Percentiles rank a stretch among this genome's conserved stretches.
Evolutionary conservation across 2,888 invertebrate genomes (phyloP).

Genomic region (Oxytorus armatus): DNA sequence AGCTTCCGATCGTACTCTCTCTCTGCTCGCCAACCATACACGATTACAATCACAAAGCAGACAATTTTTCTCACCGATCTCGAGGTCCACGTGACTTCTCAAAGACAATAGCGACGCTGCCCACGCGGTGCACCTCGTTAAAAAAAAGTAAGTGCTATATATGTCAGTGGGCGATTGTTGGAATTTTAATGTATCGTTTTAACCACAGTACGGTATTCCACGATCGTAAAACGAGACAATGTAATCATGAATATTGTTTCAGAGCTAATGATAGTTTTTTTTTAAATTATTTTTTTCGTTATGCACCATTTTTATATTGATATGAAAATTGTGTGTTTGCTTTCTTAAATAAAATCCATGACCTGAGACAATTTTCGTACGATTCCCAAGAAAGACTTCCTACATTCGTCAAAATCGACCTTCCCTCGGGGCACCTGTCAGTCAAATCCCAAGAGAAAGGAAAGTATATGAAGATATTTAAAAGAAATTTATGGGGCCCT

Average conservation of each 20-base stretch:
- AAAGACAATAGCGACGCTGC: conserved; percentile 47
- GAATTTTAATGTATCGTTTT: conserved; percentile 35
- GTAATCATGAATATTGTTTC: not conserved
- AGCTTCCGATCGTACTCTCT: conserved; percentile 39
- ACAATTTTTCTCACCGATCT: conserved; percentile 32
- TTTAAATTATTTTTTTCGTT: conserved; percentile 9
- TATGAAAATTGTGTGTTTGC: no score
- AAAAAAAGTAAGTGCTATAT: conserved; percentile 9
- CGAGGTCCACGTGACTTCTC: conserved; percentile 6
- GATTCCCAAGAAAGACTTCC: no score
- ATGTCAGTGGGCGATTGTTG: conserved; percentile 49
- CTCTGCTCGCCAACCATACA: no score
- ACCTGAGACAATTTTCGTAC: conserved; percentile 32
- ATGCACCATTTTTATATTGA: no score
- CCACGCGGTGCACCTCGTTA: conserved; percentile 43
- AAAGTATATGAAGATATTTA: not conserved
- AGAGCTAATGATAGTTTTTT: conserved; percentile 1
- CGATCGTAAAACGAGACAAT: conserved; percentile 31
- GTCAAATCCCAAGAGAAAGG: conserved; percentile 2
- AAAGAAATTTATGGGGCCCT: not conserved
- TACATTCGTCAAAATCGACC: conserved; percentile 25
- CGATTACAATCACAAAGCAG: not conserved
- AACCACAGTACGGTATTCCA: not conserved
- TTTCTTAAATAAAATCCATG: not conserved
- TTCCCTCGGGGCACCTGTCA: conserved; percentile 43